Evolutionary conservation across 2,888 invertebrate species (phyloP), one percentile per base, ranked within the genome.

Genomic region (Rhingia rostrata): DNA sequence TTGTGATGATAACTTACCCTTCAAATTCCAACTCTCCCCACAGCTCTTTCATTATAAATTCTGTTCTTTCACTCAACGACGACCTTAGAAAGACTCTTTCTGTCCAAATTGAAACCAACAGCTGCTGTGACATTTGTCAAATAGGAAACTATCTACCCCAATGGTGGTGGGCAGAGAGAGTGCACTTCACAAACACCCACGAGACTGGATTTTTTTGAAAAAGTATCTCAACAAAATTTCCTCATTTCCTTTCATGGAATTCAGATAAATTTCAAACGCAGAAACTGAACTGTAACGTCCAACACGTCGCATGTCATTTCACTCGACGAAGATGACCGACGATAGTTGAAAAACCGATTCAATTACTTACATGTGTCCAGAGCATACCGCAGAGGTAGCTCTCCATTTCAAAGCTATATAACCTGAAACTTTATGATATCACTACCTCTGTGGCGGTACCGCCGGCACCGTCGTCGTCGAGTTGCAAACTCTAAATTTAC

Each of bases 351-450:
- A 82, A 14, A 54, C 66, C 66, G 56, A 82, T 82, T 77, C 49
- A 72, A 72, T 77, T 77, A 82, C 82, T n/a, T 30, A 32, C n/a
- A 45, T 72, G 60, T 66, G 70, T 82, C 64, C 63, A 74, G 22
- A 22, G 35, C 43, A 54, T 47, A 37, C 51, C 39, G 43, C 67
- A 10, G 51, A 32, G 45, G 35, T 41, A 80, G 74, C 70, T 81
- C 81, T 81, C 64, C 64, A 81, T 81, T 81, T 70, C 81, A 81
- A 69, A 51, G 61, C 37, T 37, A 80, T 22, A 22, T 58, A 81
- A 81, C 69, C 69, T 83, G 82, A 77, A 78, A 83, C 82, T 77
- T 67, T 33, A 77, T 63, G 72, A 78, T 73, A 77, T 63, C 54
- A 63, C 61, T 77, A 22, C 22, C 22, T 60, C 7, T 67, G 43